Conservation (phyloP, 2,113 vertebrate genomes). For the Egretta garzetta region DNA sequence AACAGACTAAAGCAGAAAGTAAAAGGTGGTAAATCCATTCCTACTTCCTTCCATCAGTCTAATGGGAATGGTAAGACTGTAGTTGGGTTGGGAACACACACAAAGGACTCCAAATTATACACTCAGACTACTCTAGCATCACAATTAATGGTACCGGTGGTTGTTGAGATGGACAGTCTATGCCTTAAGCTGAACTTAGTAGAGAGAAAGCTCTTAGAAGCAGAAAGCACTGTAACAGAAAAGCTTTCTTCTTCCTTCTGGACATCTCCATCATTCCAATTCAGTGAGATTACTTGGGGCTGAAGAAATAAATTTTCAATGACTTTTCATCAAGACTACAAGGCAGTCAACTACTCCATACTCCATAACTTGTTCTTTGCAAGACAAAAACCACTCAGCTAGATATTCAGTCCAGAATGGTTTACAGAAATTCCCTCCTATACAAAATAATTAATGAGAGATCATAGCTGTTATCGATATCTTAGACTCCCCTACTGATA, state of each 20-base stretch:
- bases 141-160: neutral
- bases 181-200: neutral
- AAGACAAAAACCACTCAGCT: neutral
- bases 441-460: neutral
- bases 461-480: neutral
- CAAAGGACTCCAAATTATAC: neutral
- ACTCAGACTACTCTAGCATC: neutral
- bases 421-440: neutral
- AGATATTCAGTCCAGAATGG: neutral
- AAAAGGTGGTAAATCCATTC: neutral
- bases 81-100: accelerated
- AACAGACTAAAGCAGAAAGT: neutral
- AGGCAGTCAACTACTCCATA: neutral
- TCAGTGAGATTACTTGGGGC: neutral
- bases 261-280: neutral
- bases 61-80: neutral
- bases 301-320: neutral
- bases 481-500: neutral
- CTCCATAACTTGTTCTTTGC: neutral
- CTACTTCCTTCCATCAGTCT: neutral
- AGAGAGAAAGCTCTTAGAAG: neutral
- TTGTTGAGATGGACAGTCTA: neutral
- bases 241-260: neutral
- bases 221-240: neutral
- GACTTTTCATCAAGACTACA: neutral